These are phyloP conservation scores for Enteromius trimaculatus DNA, from an alignment of 2,797 vertebrate genomes.

Conservation along the genomic window DNA sequence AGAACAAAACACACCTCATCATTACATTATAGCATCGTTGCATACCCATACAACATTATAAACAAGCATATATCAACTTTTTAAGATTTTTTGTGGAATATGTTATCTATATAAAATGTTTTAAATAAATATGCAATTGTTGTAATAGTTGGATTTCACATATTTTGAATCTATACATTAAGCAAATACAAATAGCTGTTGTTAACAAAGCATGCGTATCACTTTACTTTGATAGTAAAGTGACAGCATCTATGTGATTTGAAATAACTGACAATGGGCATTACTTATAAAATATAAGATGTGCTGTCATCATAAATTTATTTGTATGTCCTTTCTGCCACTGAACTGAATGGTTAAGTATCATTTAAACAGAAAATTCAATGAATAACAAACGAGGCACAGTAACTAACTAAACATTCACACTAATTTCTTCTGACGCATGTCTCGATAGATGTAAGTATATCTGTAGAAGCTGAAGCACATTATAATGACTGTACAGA, in stretches of 20 bases:
- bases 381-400: not conserved
- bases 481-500: not conserved
- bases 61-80: not conserved
- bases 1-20: slow-evolving; percentile 23
- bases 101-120: not conserved
- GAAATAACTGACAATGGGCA: no score
- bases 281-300: not conserved
- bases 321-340: not conserved
- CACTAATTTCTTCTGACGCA: not conserved
- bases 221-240: no score
- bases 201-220: not conserved
- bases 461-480: not conserved
- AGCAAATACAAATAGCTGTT: not conserved
- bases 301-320: not conserved
- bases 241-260: no score
- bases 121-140: not conserved
- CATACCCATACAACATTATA: not conserved
- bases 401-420: not conserved
- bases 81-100: not conserved
- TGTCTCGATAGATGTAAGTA: not conserved
- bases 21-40: not conserved
- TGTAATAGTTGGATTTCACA: not conserved
- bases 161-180: not conserved
- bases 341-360: not conserved
- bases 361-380: not conserved